phyloP scores from a whole-genome alignment of 1,140 invertebrate species.

The Scaptomyza pallida region DNA sequence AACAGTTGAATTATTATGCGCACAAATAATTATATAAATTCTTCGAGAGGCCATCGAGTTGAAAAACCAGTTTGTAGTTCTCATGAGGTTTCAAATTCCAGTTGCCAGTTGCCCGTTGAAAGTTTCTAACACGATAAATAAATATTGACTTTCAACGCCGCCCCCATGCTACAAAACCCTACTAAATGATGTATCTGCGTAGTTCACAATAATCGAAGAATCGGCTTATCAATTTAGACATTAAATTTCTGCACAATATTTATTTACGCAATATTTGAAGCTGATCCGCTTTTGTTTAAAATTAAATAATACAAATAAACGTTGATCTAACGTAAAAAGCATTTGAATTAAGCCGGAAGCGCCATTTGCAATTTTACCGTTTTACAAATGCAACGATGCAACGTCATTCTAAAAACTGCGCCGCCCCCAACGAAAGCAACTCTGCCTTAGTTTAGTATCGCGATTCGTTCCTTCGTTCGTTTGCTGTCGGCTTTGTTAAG shows the following conservation, averaged over 20 bases:
- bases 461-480: conserved; percentile 20
- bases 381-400: conserved; percentile 31
- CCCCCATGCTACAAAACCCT: conserved; percentile 13
- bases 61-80: conserved; percentile 62
- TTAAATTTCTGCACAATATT: too few species aligned
- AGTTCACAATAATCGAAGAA: conserved; percentile 16
- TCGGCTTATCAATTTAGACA: conserved; percentile 21
- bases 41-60: conserved; percentile 50
- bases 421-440: conserved; percentile 18
- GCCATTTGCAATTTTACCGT: conserved; percentile 47
- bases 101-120: conserved; percentile 30
- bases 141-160: conserved; percentile 54
- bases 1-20: conserved; percentile 52
- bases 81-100: conserved; percentile 31
- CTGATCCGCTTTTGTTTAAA: too few species aligned
- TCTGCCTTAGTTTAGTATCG: not conserved
- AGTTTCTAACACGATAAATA: conserved; percentile 52
- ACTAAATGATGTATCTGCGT: not conserved
- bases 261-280: too few species aligned
- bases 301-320: conserved; percentile 8
- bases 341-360: conserved; percentile 33
- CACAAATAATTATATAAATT: conserved; percentile 71
- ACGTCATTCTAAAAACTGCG: conserved; percentile 70
- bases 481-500: conserved; percentile 17
- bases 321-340: conserved; percentile 13